A percentile compares a stretch with the other conserved stretches of the same genome.
phyloP scores from a whole-genome alignment of 2,797 vertebrate genomes.

The Acanthurus leucopareius region DNA sequence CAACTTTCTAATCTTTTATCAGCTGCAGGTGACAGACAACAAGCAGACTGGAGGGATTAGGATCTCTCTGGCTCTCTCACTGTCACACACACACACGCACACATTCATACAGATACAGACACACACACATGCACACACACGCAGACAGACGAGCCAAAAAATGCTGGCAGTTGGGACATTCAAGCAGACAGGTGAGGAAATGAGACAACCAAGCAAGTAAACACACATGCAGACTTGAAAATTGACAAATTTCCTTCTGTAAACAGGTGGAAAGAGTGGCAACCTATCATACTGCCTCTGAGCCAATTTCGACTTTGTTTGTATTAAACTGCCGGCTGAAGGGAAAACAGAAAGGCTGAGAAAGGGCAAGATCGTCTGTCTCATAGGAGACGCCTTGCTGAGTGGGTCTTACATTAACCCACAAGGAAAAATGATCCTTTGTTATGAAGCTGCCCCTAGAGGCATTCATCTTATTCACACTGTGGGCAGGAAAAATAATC shows the following conservation, averaged over 20 bases:
- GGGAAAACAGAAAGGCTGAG: conserved; percentile 14
- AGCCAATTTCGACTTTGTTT: conserved; percentile 8
- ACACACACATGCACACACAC: conserved; percentile 15
- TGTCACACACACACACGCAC: conserved; percentile 1
- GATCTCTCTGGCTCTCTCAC: conserved; percentile 1
- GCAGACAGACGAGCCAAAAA: conserved; percentile 23
- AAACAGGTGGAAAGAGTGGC: conserved; percentile 46
- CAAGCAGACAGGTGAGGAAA: conserved; percentile 50
- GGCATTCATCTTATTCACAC: conserved; percentile 57
- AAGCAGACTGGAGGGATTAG: conserved; percentile 77
- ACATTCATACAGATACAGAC: too few relatives aligned
- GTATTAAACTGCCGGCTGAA: conserved; percentile 6
- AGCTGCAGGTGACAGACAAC: conserved; percentile 75
- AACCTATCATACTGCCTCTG: not conserved
- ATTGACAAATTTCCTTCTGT: conserved; percentile 46
- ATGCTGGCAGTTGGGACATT: conserved; percentile 30
- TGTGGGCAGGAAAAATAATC: conserved; percentile 63
- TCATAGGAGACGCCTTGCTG: conserved; percentile 54
- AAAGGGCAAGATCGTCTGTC: conserved; percentile 24
- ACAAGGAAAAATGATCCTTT: conserved; percentile 71
- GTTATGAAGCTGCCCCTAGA: conserved; percentile 64
- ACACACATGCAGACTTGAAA: conserved; percentile 28
- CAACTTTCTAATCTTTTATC: conserved; percentile 73
- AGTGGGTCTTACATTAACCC: conserved; percentile 60
- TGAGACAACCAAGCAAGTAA: conserved; percentile 38